Conservation (phyloP, 2,113 vertebrate genomes). For the Mobula hypostoma region DNA sequence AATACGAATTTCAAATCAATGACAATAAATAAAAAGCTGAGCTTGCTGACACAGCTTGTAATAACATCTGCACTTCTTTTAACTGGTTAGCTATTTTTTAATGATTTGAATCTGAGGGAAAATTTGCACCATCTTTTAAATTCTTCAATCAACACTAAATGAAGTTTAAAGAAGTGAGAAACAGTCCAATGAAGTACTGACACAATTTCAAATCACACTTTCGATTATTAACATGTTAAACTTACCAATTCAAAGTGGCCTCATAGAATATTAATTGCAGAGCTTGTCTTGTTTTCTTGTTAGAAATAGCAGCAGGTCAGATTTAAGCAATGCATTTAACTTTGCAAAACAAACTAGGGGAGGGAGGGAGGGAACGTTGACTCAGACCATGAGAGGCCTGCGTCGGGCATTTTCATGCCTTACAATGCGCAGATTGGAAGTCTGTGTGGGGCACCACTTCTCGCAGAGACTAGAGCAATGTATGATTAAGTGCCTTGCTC, state of each 20-base stretch:
- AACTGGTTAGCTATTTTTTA: neutral
- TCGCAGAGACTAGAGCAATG: too few species aligned
- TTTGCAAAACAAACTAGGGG: neutral
- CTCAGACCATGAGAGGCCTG: too few species aligned
- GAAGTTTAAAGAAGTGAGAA: neutral
- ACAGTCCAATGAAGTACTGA: neutral
- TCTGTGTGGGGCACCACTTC: too few species aligned
- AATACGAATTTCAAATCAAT: neutral
- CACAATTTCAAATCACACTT: neutral
- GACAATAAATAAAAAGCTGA: neutral
- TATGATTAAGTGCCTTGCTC: too few species aligned
- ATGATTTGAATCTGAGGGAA: neutral
- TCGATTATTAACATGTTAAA: neutral
- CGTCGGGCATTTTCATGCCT: too few species aligned
- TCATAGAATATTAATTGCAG: neutral
- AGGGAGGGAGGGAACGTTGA: too few species aligned
- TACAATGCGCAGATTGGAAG: too few species aligned
- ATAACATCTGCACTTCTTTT: neutral
- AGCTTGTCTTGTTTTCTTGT: neutral
- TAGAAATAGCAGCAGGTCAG: neutral
- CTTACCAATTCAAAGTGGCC: neutral
- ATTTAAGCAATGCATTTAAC: neutral
- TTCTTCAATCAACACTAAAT: too few species aligned
- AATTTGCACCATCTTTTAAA: neutral
- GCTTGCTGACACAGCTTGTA: neutral